phyloP scores from a whole-genome alignment of 2,888 invertebrate species.

The Autographa pulchrina region DNA sequence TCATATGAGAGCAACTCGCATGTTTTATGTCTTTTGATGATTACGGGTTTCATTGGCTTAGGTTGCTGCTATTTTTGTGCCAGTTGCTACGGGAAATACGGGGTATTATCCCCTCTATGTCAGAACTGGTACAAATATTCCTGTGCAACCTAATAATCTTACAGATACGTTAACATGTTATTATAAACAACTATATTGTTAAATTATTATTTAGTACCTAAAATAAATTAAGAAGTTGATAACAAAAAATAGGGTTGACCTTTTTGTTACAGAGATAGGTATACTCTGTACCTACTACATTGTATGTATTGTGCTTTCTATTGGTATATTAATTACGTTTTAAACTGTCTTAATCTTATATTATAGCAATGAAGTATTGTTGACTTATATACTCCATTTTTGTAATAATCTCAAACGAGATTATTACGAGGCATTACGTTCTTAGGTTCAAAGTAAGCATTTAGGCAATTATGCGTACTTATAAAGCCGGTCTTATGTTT shows the following conservation, averaged over 20 bases:
- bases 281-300: too few relatives aligned
- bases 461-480: conserved; percentile 19
- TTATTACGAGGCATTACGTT: not conserved
- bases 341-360: too few relatives aligned
- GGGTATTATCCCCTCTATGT: not conserved
- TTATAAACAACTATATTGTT: too few relatives aligned
- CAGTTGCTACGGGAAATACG: not conserved
- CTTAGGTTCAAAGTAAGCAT: not conserved
- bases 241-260: too few relatives aligned
- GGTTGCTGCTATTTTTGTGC: conserved; percentile 1
- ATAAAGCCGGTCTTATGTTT: conserved; percentile 22
- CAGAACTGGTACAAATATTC: not conserved
- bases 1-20: conserved; percentile 10
- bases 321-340: too few relatives aligned
- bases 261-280: too few relatives aligned
- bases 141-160: not conserved
- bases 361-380: too few relatives aligned
- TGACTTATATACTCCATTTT: not conserved
- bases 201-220: too few relatives aligned
- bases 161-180: too few relatives aligned
- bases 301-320: too few relatives aligned
- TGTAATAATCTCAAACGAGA: not conserved
- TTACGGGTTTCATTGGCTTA: not conserved
- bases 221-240: too few relatives aligned
- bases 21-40: not conserved